These are phyloP conservation scores for Brenthis daphne DNA, from an alignment of 2,888 invertebrate genomes.

Conservation along the genomic window DNA sequence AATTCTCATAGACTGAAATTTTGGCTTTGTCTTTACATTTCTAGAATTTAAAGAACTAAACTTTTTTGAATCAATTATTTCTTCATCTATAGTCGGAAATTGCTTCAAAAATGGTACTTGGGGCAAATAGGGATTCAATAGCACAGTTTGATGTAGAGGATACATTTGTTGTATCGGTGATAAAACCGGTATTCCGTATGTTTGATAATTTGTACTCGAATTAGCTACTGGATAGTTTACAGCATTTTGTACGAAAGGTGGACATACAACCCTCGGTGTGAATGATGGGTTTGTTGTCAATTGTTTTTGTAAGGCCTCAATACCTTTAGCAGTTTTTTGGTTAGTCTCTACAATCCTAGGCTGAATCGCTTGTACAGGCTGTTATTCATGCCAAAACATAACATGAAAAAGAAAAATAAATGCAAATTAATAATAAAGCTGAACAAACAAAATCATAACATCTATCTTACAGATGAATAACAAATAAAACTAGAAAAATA, in stretches of 20 bases:
- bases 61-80: constrained; percentile 61
- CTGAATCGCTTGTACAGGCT: constrained; percentile 82
- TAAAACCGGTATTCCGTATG: constrained; percentile 67
- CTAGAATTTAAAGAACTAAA: constrained; percentile 75
- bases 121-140: constrained; percentile 71
- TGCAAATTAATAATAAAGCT: constrained; percentile 62
- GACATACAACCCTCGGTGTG: constrained; percentile 73
- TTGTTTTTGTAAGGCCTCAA: constrained; percentile 72
- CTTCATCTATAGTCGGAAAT: constrained; percentile 71
- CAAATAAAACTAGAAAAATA: background rate
- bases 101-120: constrained; percentile 72
- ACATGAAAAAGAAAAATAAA: constrained; percentile 71
- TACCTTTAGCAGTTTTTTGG: constrained; percentile 62
- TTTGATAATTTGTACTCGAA: constrained; percentile 54
- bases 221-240: constrained; percentile 56
- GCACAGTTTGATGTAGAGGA: constrained; percentile 71
- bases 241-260: constrained; percentile 71
- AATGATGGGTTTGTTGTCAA: constrained; percentile 77
- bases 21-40: constrained; percentile 58
- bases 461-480: background rate
- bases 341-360: constrained; percentile 77
- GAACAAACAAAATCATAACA: constrained; percentile 35
- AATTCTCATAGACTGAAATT: constrained; percentile 77
- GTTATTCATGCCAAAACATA: constrained; percentile 66
- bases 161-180: constrained; percentile 76